These are phyloP conservation scores for Sebastes melanostomus DNA, from an alignment of 2,797 vertebrate species.

Conservation along the genomic window DNA sequence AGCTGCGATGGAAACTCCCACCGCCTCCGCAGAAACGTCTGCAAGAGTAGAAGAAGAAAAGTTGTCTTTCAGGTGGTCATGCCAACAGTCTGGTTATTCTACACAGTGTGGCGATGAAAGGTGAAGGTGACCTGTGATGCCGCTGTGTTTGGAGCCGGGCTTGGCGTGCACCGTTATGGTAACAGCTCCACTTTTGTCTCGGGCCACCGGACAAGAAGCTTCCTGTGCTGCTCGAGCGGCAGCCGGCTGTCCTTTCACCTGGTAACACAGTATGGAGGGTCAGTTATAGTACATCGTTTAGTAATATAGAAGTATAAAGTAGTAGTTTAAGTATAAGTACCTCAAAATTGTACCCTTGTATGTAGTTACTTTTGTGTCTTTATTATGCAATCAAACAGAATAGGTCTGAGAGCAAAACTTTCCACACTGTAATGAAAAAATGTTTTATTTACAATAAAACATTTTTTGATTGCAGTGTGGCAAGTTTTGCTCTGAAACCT, in stretches of 20 bases:
- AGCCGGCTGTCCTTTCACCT: slow-evolving; percentile 25
- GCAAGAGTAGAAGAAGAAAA: background rate
- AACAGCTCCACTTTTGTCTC: slow-evolving; percentile 80
- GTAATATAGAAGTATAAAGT: too few species aligned
- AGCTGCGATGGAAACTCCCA: slow-evolving; percentile 90
- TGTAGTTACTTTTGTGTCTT: too few species aligned
- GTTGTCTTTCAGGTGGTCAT: background rate
- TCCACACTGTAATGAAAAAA: too few species aligned
- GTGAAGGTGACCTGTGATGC: slow-evolving; percentile 84
- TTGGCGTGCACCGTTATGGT: slow-evolving; percentile 87
- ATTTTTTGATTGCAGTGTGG: too few species aligned
- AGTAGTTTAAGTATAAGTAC: too few species aligned
- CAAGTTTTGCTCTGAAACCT: too few species aligned
- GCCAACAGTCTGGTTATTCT: rapidly evolving
- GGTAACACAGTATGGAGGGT: background rate
- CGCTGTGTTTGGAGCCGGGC: slow-evolving; percentile 88
- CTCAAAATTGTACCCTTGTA: too few species aligned
- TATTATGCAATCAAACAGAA: too few species aligned
- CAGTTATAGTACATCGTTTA: background rate
- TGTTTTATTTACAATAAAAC: too few species aligned
- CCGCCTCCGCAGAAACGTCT: slow-evolving; percentile 86
- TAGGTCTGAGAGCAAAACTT: too few species aligned
- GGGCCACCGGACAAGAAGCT: slow-evolving; percentile 75
- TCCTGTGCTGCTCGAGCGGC: background rate
- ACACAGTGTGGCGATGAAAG: too few species aligned